Evolutionary conservation across 2,113 vertebrate species (phyloP), one percentile per base, ranked within the genome.

Genomic region (Gavia stellata): DNA sequence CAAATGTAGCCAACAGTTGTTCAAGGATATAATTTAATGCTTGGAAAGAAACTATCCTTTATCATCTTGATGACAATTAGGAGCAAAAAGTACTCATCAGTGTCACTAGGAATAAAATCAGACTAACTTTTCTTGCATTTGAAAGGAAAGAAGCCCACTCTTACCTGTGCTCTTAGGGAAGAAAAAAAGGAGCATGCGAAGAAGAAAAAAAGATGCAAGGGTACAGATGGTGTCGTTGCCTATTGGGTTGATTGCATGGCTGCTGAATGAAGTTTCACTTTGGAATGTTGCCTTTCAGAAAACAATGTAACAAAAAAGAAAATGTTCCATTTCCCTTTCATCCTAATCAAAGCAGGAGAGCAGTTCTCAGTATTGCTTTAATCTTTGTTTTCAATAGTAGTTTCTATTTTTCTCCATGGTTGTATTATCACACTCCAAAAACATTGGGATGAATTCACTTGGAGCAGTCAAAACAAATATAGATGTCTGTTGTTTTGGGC

Each of bases 341-440:
- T 86, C 83, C 29, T 33, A 66, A 94, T 86, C 72, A 92, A 94
- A 95, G 91, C 73, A 86, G 83, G 55, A 92, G n/a, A 53, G 83
- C 45, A 42, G 25, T 28, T 68, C 63, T 77, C 49, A 79, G 53
- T n/a, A 13, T 7, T 59, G 82, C 88, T 96, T 96, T 94, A 12
- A 94, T 92, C 72, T 92, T 63, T 92, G 63, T 84, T 91, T 94
- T 10, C 88, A 81, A n/a, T 11, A 71, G 50, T 1, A 53, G 42
- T 53, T 92, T 92, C 77, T 94, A 10, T 23, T 86, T 88, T 53
- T 40, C 59, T 77, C n/a, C 49, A 4, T 0, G 13, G 21, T 58
- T 90, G 2, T 72, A 20, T 86, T 36, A 40, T 19, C 58, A 49
- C 91, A 45, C 45, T 74, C 59, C 68, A 66, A 12, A 88, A 86